Percentiles rank a stretch among this genome's conserved stretches.
These are phyloP conservation scores for Pipra filicauda DNA, from an alignment of 2,113 vertebrate species.

Conservation along the genomic window DNA sequence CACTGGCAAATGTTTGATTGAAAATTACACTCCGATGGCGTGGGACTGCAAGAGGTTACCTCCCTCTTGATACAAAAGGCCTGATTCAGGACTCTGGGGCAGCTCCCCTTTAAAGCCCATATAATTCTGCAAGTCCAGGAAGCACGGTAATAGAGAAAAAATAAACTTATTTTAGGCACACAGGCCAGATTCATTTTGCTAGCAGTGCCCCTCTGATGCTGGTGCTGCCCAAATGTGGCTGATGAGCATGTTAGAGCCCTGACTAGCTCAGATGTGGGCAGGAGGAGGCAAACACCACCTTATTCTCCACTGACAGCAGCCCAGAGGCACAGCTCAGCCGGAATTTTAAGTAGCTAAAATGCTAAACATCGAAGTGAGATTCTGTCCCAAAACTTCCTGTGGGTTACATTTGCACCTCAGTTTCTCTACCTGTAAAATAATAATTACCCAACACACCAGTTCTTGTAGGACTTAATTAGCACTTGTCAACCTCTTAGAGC, in stretches of 20 bases:
- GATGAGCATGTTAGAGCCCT: neutral
- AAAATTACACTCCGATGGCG: neutral
- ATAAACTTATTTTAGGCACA: neutral
- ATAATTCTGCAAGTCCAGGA: neutral
- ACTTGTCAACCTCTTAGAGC: slow-evolving; percentile 62
- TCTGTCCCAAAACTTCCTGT: slow-evolving; percentile 57
- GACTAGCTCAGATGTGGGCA: neutral
- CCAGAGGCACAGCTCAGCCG: neutral
- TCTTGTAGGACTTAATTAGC: slow-evolving; percentile 67
- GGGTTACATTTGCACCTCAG: slow-evolving; percentile 62
- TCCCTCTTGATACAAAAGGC: neutral
- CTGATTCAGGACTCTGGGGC: neutral
- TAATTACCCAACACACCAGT: slow-evolving; percentile 57
- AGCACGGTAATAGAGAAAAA: neutral
- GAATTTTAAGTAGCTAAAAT: slow-evolving; percentile 17
- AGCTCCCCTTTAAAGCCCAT: neutral
- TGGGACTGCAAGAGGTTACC: neutral
- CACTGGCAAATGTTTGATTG: neutral
- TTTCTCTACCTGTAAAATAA: slow-evolving; percentile 68
- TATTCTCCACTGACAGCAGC: neutral
- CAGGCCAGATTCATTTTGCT: neutral
- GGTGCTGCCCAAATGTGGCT: neutral
- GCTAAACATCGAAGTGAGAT: neutral
- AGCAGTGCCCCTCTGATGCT: neutral
- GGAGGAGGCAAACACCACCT: neutral